Evolutionary conservation across 2,888 invertebrate genomes (phyloP), one percentile per base, ranked within the genome.

Genomic region (Clitarchus hookeri): DNA sequence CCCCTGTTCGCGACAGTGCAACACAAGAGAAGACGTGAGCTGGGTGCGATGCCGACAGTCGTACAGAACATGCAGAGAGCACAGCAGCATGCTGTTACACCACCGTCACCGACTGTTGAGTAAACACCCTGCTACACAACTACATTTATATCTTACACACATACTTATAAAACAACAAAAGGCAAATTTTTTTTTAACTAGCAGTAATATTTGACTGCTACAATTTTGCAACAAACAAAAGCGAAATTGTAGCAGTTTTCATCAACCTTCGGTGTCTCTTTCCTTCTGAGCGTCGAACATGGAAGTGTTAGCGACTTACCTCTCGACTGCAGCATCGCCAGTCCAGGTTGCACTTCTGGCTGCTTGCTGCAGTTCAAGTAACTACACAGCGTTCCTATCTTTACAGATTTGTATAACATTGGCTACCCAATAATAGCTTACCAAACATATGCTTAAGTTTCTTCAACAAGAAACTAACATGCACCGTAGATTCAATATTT

Each of bases 1-100:
- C 87, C 85, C 80, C 44, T 79, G 6, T 19, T 19, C 65, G 65
- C 65, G 65, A 65, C 65, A 65, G 65, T n/a, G 65, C 65, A 65
- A 65, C 65, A 65, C n/a, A 65, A 65, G 65, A 65, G 65, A 65
- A 65, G 65, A 65, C 6, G 48, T 48, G 48, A 48, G 48, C 48
- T 48, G 48, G 48, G 48, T 48, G 6, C 48, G 12, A 65, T n/a
- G 16, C 19, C 65, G 16, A 19, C 65, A 19, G 65, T 65, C n/a
- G 6, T 13, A 48, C 65, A n/a, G 65, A 11, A n/a, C 65, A 65
- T 65, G 65, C 65, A 65, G 65, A 23, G n/a, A 11, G 16, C 48
- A n/a, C 16, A n/a, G n/a, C n/a, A n/a, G 65, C 65, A 65, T 65
- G 65, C 65, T 19, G 65, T 65, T 65, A 65, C 65, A 16, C 16